phyloP scores from a whole-genome alignment of 1,140 invertebrate species.

The Cataglyphis hispanica region DNA sequence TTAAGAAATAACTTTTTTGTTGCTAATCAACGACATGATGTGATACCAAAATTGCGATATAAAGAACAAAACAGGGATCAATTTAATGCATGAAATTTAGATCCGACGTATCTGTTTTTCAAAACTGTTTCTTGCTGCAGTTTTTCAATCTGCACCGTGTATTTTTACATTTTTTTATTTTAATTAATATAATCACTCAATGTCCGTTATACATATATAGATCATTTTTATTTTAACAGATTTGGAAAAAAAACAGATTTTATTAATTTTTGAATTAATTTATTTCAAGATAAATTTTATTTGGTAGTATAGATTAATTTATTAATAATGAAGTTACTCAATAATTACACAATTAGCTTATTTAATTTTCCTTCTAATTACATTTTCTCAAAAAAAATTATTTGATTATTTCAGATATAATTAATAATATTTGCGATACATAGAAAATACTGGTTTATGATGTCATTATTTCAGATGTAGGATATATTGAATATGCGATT shows the following conservation, averaged over 20 bases:
- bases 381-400: neutral
- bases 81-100: neutral
- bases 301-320: neutral
- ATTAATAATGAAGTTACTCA: neutral
- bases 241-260: neutral
- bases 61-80: neutral
- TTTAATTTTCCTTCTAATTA: neutral
- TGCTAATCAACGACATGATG: neutral
- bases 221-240: neutral
- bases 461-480: neutral
- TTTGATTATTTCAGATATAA: neutral
- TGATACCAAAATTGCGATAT: constrained; percentile 9
- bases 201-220: neutral
- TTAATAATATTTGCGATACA: neutral
- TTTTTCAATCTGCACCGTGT: neutral
- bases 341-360: neutral
- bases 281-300: neutral
- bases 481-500: constrained; percentile 18
- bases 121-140: neutral
- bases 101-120: neutral
- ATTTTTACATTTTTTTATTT: neutral
- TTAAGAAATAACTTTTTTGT: constrained; percentile 6
- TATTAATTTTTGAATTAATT: constrained; percentile 12
- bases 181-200: neutral
- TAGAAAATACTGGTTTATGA: neutral